A percentile compares a stretch with the other conserved stretches of the same genome.
phyloP scores from a whole-genome alignment of 2,113 vertebrate genomes.

The Tychaedon coryphoeus region DNA sequence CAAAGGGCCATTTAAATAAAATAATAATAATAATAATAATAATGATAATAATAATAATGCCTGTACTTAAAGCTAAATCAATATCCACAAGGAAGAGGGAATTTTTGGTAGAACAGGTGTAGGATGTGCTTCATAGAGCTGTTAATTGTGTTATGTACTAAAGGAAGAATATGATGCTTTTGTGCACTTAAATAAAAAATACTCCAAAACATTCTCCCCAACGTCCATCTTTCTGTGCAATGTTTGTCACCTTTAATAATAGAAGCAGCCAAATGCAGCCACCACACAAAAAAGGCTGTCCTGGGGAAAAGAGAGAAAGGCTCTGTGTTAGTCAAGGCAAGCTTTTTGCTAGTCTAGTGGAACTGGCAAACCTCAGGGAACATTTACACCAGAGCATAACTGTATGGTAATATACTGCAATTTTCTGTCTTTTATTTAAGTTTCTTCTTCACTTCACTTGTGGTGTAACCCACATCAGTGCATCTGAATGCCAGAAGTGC shows the following conservation, averaged over 20 bases:
- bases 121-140: background rate
- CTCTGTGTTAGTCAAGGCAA: background rate
- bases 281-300: conserved; percentile 92
- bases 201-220: background rate
- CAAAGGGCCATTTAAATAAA: background rate
- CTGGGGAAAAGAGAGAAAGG: conserved; percentile 61
- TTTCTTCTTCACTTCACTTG: background rate
- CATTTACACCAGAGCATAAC: background rate
- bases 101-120: background rate
- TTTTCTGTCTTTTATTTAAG: background rate
- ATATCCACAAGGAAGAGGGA: background rate
- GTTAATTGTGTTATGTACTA: background rate
- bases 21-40: background rate
- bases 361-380: background rate
- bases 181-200: background rate
- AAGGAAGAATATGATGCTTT: background rate
- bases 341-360: background rate
- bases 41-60: background rate
- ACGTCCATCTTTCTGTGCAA: background rate
- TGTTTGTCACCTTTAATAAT: conserved; percentile 76
- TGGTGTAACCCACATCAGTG: background rate
- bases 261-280: conserved; percentile 90
- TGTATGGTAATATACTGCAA: background rate
- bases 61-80: background rate
- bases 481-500: background rate